phyloP scores from a whole-genome alignment of 2,113 vertebrate genomes.

The Spea multiplicata region DNA sequence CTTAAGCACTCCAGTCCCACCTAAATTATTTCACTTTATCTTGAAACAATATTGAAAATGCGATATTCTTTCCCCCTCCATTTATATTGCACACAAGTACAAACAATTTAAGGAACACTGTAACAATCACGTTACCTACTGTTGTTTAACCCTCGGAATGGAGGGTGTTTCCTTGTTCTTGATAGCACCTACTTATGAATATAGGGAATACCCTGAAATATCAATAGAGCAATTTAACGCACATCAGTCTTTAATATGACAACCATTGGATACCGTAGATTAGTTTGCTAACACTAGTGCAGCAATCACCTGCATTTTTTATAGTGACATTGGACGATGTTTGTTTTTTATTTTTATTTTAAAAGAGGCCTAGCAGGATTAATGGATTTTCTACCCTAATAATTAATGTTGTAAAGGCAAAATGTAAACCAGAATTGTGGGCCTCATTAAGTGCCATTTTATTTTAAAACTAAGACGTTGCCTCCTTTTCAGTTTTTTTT shows the following conservation, averaged over 20 bases:
- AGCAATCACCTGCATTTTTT: constrained; percentile 5
- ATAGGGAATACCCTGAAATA: not conserved
- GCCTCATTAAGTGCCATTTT: constrained; percentile 63
- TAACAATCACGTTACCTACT: not conserved
- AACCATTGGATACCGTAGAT: constrained; percentile 3
- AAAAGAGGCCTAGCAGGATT: not conserved
- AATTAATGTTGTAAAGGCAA: constrained; percentile 39
- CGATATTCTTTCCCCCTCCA: not conserved
- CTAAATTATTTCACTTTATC: not conserved
- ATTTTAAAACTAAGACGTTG: constrained; percentile 50
- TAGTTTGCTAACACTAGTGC: not conserved
- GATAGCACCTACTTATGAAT: not conserved
- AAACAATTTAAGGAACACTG: not conserved
- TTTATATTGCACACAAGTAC: not conserved
- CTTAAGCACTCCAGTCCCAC: too few species aligned
- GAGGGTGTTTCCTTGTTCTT: constrained; percentile 5
- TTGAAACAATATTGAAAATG: not conserved
- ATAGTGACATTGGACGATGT: not conserved
- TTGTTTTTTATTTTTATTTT: not conserved
- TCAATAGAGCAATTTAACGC: not conserved
- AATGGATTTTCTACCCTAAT: constrained; percentile 26
- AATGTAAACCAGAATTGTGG: constrained; percentile 50
- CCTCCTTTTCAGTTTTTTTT: constrained; percentile 39
- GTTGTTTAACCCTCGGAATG: not conserved
- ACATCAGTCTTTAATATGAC: not conserved